Base-by-base conservation (phyloP, 2,888 invertebrate genomes). In the Drosophila cracens region DNA sequence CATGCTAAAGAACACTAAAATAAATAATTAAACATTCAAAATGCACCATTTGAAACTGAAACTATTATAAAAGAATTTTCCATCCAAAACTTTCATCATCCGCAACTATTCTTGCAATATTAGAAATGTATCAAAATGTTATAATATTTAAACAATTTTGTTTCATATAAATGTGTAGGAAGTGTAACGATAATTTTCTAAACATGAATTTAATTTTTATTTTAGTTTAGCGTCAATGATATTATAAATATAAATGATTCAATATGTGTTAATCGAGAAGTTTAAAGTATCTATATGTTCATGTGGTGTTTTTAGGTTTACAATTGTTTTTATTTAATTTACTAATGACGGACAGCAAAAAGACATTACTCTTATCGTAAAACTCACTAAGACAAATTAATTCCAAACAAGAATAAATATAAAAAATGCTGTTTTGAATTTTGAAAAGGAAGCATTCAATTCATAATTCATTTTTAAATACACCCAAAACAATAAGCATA, bases 121-220 rank as follows among this genome's bases (percentile, higher is more conserved):
- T 70, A 74, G 61, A 74, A 65, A 61, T 61, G 64, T 65, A 73
- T 36, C 21, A 36, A 59, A 62, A 49, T 66, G 46, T 74, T 59
- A 61, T 49, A 56, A 25, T 25, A 25, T 46, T 65, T 53, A 38
- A 57, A 36, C 73, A 25, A 60, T 66, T 71, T 71, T 66, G 48
- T 53, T 66, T 29, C 25, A 46, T 70, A 51, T 56, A 38, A 46
- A 67, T 58, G 46, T 46, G 46, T 25, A 46, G 25, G 8, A 46
- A 43, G 21, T 21, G 21, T 21, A 43, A 46, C 7, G 46, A 25
- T 46, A 46, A 46, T 27, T 46, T 25, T 25, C 25, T 25, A 4
- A 25, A 27, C 8, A 16, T 25, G 8, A 46, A 40, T 58, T 36
- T 29, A 16, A 21, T 57, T 57, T 63, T 38, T 59, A 43, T 29